Percentiles rank a stretch among this genome's conserved stretches.
Evolutionary conservation across 2,888 invertebrate species (phyloP).

Genomic region (Phyto melanocephala): DNA sequence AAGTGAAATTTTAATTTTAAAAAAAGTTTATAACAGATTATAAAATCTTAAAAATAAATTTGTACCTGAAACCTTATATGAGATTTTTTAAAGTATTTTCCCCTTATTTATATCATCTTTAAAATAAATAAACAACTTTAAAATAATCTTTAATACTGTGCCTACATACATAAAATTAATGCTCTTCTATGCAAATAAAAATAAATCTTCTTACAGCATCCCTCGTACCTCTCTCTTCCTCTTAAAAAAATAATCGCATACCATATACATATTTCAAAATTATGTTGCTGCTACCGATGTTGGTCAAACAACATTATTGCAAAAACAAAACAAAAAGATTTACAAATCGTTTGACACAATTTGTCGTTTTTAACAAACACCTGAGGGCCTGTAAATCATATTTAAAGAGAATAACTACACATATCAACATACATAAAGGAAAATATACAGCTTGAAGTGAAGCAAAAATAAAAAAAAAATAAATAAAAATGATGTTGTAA

Average conservation of each 20-base stretch:
- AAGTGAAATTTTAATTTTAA: no score
- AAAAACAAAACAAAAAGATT: not conserved
- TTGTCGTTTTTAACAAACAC: constrained; percentile 14
- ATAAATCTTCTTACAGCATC: no score
- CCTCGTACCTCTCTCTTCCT: not conserved
- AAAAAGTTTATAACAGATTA: no score
- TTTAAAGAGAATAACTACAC: constrained; percentile 5
- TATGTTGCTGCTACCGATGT: not conserved
- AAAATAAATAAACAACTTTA: no score
- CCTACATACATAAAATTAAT: no score
- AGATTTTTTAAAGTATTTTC: no score
- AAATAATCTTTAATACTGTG: not conserved
- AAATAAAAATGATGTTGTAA: not conserved
- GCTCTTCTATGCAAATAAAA: no score
- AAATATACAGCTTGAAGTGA: constrained; percentile 7
- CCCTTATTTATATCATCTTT: no score
- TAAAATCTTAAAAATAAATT: no score
- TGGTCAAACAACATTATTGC: not conserved
- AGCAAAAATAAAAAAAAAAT: not conserved
- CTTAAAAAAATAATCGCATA: not conserved
- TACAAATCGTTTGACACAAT: constrained; percentile 19
- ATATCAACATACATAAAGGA: no score
- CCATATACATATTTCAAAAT: not conserved
- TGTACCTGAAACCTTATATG: no score
- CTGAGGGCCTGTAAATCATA: constrained; percentile 40